Conservation (phyloP, 1,140 invertebrate genomes). For the Portunus trituberculatus region DNA sequence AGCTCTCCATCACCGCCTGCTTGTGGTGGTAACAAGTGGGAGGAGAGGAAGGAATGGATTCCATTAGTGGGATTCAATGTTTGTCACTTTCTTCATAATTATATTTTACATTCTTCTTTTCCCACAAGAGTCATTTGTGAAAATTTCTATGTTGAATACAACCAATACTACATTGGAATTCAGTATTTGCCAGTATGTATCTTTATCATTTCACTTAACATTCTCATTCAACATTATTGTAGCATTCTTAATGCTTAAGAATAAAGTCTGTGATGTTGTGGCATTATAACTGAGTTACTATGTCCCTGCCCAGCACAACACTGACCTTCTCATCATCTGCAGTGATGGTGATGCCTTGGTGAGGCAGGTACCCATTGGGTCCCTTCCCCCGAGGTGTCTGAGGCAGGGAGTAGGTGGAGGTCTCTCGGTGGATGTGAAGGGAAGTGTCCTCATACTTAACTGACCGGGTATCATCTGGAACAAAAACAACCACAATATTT, state of each 20-base stretch:
- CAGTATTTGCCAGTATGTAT: neutral
- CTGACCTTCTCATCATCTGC: constrained; percentile 60
- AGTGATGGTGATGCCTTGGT: constrained; percentile 54
- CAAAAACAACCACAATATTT: neutral
- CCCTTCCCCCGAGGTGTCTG: constrained; percentile 27
- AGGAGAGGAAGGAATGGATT: neutral
- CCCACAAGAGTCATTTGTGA: neutral
- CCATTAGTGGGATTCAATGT: neutral
- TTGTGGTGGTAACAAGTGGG: neutral
- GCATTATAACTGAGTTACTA: too few species aligned
- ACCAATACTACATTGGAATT: neutral
- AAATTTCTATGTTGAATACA: neutral
- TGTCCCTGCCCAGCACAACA: too few species aligned
- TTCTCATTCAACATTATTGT: too few species aligned
- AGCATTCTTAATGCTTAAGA: too few species aligned
- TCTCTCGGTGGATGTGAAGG: constrained; percentile 69
- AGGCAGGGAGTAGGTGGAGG: constrained; percentile 58
- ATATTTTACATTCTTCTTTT: too few species aligned
- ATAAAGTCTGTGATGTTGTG: too few species aligned
- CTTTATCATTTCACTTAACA: neutral
- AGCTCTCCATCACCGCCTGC: constrained; percentile 34
- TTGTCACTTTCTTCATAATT: neutral
- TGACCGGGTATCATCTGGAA: constrained; percentile 57
- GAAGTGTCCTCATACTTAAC: constrained; percentile 69
- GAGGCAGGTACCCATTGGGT: constrained; percentile 64